phyloP scores from a whole-genome alignment of 1,140 invertebrate genomes.

The Sycophaga agraensis region DNA sequence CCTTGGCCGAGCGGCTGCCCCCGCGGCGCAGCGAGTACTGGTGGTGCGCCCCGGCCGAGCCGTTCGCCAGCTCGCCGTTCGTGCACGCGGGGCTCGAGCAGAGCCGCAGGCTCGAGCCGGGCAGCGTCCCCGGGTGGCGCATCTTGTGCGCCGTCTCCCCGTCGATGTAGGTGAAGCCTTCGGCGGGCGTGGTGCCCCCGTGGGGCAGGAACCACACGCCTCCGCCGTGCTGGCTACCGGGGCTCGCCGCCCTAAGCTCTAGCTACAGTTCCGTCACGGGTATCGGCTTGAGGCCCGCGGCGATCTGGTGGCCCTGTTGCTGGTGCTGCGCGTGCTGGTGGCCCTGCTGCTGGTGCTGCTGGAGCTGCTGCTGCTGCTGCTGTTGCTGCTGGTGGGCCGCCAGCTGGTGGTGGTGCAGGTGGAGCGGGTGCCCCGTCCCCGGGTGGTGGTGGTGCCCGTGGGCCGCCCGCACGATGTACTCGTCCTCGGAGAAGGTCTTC shows the following conservation, averaged over 20 bases:
- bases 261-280: constrained; percentile 92
- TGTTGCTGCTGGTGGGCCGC: constrained; percentile 50
- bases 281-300: constrained; percentile 69
- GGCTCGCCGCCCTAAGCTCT: constrained; percentile 80
- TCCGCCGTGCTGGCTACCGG: constrained; percentile 54
- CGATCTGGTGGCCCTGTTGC: constrained; percentile 60
- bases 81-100: constrained; percentile 28
- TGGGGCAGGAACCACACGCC: constrained; percentile 57
- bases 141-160: constrained; percentile 61
- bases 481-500: constrained; percentile 83
- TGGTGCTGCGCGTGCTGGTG: constrained; percentile 61
- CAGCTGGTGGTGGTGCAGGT: constrained; percentile 51
- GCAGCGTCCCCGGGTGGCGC: constrained; percentile 51
- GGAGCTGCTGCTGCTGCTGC: constrained; percentile 60
- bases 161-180: constrained; percentile 74
- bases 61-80: constrained; percentile 29
- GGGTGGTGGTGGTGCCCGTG: constrained; percentile 59
- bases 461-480: constrained; percentile 71
- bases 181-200: constrained; percentile 69
- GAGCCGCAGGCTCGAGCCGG: constrained; percentile 29
- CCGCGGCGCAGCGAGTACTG: constrained; percentile 31
- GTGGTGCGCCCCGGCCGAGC: constrained; percentile 34
- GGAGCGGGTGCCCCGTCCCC: constrained; percentile 40
- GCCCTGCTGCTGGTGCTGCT: constrained; percentile 38
- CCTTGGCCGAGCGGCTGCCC: not conserved